These are phyloP conservation scores for western clawed frog (Xenopus tropicalis) DNA, from an alignment of 2,113 vertebrate genomes.

Conservation along the genomic window DNA sequence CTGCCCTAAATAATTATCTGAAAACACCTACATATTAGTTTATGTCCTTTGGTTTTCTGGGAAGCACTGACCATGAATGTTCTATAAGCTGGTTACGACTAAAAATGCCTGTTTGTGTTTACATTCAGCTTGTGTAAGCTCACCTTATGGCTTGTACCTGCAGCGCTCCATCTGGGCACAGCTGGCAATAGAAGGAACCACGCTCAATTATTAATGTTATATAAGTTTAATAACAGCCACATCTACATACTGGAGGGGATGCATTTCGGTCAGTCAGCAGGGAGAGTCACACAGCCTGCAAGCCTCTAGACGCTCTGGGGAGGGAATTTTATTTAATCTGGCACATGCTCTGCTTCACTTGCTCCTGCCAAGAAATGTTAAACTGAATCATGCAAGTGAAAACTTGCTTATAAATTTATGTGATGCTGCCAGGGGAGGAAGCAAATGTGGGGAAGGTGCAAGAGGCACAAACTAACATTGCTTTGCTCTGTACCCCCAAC, in stretches of 20 bases:
- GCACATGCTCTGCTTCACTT: slow-evolving; percentile 1
- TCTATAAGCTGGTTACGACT: too few relatives aligned
- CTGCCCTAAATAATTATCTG: too few relatives aligned
- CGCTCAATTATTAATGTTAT: not conserved
- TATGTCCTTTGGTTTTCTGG: too few relatives aligned
- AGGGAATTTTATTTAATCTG: slow-evolving; percentile 16
- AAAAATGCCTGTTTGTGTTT: too few relatives aligned
- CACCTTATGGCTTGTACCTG: too few relatives aligned
- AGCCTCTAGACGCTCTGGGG: slow-evolving; percentile 5
- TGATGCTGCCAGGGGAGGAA: not conserved
- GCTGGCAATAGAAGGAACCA: too few relatives aligned
- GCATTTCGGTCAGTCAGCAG: slow-evolving; percentile 13
- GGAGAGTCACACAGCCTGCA: not conserved
- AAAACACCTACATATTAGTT: too few relatives aligned
- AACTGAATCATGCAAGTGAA: not conserved
- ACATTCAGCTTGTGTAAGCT: too few relatives aligned
- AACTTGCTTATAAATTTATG: slow-evolving; percentile 5
- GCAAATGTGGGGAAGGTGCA: not conserved
- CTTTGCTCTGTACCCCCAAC: too few relatives aligned
- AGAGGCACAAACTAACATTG: too few relatives aligned
- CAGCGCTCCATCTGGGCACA: too few relatives aligned
- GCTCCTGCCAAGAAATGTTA: slow-evolving; percentile 11
- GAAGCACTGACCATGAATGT: too few relatives aligned
- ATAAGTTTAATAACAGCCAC: slow-evolving; percentile 21
- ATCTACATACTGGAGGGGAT: slow-evolving; percentile 20